Base-by-base conservation (phyloP, 2,797 vertebrate species). In the Fringilla coelebs region DNA sequence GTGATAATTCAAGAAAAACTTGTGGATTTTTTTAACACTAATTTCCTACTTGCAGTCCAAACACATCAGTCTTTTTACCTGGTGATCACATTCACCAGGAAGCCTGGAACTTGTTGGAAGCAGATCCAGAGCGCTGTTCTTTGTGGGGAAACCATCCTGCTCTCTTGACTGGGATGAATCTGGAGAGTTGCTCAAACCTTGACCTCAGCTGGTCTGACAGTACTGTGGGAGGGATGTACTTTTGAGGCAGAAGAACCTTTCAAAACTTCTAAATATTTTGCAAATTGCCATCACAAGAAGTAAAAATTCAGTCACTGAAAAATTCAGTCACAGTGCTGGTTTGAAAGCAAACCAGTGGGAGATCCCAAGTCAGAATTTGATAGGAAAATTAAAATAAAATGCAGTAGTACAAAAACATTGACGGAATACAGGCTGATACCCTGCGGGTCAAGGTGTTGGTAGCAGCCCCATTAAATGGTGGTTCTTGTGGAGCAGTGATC, bases 141-240 rank as follows among this genome's bases (percentile, higher is more conserved):
- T 61, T 4, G 11, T 40, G 29, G 77, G 40, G 31, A 81, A 43
- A 13, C 8, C 26, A 66, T 36, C 25, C 15, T 0, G 0, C n/a
- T 40, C 52, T 7, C 1, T n/a, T 61, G 40, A 26, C 11, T 32
- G 70, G 73, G 22, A 21, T 21, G 43, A 58, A 5, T 72, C 54
- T 5, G 17, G 63, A n/a, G 65, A 57, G n/a, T 7, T 62, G 38
- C 80, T 74, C 22, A 24, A 54, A 18, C 45, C 40, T 41, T 48
- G 82, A 67, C 85, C 76, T 62, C 6, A 17, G 19, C 49, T 75
- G 31, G 5, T 14, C 43, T 88, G 67, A 38, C 25, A 45, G 48
- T 36, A 24, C 13, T 41, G 45, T 17, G 57, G 25, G 32, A 58
- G 46, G 31, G n/a, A 45, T 19, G 7, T 36, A 7, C 45, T n/a